Percentiles rank a stretch among this genome's conserved stretches.
phyloP scores from a whole-genome alignment of 2,113 vertebrate genomes.

The Protobothrops mucrosquamatus region DNA sequence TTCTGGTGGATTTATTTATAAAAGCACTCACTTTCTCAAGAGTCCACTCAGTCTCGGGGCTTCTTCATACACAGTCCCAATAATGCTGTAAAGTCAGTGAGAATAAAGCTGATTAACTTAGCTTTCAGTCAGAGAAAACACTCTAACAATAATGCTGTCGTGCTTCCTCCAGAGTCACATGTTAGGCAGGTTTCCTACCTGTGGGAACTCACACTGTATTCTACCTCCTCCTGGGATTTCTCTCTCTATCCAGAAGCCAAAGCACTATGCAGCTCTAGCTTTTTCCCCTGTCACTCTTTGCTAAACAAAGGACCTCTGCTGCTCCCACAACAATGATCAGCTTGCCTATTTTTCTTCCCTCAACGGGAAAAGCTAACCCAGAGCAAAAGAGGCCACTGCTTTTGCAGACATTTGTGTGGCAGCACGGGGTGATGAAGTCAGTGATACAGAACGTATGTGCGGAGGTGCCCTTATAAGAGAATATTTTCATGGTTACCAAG shows the following conservation, averaged over 20 bases:
- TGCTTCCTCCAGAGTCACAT: not conserved
- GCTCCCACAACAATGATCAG: not conserved
- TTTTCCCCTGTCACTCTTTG: not conserved
- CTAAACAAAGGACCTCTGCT: not conserved
- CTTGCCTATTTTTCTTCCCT: not conserved
- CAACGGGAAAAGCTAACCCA: not conserved
- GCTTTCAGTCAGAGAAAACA: not conserved
- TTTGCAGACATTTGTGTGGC: not conserved
- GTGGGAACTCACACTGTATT: not conserved
- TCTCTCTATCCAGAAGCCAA: not conserved
- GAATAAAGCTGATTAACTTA: not conserved
- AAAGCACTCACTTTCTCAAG: not conserved
- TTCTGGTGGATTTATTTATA: not conserved
- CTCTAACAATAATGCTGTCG: not conserved
- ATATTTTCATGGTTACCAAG: not conserved
- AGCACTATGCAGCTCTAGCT: not conserved
- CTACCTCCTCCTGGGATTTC: not conserved
- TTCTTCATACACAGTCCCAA: not conserved
- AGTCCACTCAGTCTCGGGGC: not conserved
- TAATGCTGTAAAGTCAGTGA: not conserved
- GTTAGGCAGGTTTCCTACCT: not conserved
- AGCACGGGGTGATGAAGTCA: not conserved
- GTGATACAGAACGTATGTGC: not conserved
- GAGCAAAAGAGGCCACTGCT: not conserved
- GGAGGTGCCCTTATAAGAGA: not conserved